Evolutionary conservation across 2,888 invertebrate genomes (phyloP), one percentile per base, ranked within the genome.

Genomic region (Taphrorychus bicolor): DNA sequence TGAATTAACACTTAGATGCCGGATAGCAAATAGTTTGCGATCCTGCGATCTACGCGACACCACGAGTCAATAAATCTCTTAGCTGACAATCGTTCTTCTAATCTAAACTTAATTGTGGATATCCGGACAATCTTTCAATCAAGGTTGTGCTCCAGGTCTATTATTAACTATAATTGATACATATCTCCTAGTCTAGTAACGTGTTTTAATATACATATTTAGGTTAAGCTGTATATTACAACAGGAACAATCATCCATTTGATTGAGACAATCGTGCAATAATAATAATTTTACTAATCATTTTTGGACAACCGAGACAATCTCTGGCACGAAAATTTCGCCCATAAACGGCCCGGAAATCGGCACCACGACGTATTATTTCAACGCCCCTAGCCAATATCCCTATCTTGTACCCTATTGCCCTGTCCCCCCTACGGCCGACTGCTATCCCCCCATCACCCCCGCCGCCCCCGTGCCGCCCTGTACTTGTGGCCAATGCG

Each of bases 401-500:
- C 82, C 82, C 80, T 82, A 82, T 81, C 81, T 83, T 81, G 82
- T 82, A 78, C 83, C 83, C 81, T 75, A 81, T 78, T 82, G 81
- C 79, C 82, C 82, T 24, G 56, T 64, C 70, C 75, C 79, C 59
- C 80, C 82, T 74, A 79, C 80, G 77, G 23, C 64, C 52, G 69
- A 69, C 69, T 69, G 67, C 57, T 67, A 67, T 58, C 58, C 67
- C 76, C 78, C 71, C 76, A 45, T 66, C 23, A 76, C 52, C 81
- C 81, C 82, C 78, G 84, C 82, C 85, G 64, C 68, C 60, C 68
- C 67, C 80, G 82, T 84, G 84, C 62, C 62, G 9, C 71, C 85
- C 83, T 82, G 85, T 83, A 72, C 82, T 84, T 79, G 86, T 84
- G 73, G 85, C 87, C 76, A 68, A 63, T 68, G 67, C 58, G 63